Evolutionary conservation across 2,113 vertebrate species (phyloP), one percentile per base, ranked within the genome.

Genomic region (Amphiprion percula): DNA sequence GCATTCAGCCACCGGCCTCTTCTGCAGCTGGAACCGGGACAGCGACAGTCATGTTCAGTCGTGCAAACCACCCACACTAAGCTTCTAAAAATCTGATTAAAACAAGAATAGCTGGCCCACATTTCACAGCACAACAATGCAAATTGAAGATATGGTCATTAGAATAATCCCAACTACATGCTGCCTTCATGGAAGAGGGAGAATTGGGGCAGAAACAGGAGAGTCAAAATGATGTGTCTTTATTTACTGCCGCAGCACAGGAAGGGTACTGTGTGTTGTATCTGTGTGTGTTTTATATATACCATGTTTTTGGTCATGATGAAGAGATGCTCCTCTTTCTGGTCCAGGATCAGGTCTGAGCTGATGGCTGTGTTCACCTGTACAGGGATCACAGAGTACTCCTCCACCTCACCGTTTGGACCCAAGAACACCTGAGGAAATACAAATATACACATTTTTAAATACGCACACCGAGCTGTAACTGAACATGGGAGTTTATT

Each of bases 1-100:
- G 91, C 98, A 99, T 87, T 98, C 96, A 5, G 96, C 95, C 83
- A 99, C 96, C 0, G 98, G 97, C 85, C 98, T 95, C 86, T 96
- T 98, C 85, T 95, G 93, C 41, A 99, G 93, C 98, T 99, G 78
- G 1, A 88, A 82, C 1, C 75, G 85, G 47, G 84, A 74, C 30
- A 80, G 81, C 64, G 26, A 87, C 70, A 67, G 50, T 67, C 52
- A 77, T 21, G 75, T 54, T 90, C 67, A 81, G 41, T 72, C 17
- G 24, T 53, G 78, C 77, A 84, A 53, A 80, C 19, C 41, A 47
- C 50, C 30, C 62, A 41, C 68, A 56, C 79, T 89, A 73, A 87
- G 61, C 83, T 54, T 46, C 58, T 21, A 54, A 69, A 91, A 85
- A 37, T 80, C 79, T 82, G 85, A 89, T 85, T 89, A 78, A 11